Evolutionary conservation across 2,113 vertebrate species (phyloP).

Genomic region (Mystacornis crossleyi): DNA sequence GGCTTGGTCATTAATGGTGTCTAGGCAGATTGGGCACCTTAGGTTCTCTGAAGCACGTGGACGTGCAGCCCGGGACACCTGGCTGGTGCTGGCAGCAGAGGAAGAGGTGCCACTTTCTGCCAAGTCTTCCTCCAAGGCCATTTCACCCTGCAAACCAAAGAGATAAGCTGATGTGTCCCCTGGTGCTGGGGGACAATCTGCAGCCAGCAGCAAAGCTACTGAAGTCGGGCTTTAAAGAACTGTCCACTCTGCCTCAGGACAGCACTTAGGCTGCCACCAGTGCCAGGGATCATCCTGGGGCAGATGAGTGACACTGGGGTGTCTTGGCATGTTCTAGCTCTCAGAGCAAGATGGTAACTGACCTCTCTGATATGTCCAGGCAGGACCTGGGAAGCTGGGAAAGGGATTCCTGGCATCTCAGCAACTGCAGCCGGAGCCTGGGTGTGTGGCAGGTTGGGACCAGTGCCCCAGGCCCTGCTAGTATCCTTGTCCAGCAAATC

Average conservation of each 20-base stretch:
- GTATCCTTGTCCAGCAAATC: neutral
- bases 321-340: neutral
- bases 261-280: neutral
- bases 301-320: neutral
- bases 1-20: neutral
- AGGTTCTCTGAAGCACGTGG: neutral
- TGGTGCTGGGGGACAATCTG: neutral
- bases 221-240: accelerated
- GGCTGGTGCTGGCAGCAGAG: neutral
- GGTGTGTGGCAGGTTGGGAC: neutral
- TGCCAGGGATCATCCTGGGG: too few relatives aligned
- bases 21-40: neutral
- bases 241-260: neutral
- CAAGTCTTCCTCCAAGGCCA: neutral
- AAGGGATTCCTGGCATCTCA: neutral
- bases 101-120: neutral
- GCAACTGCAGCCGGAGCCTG: neutral
- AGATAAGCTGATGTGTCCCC: neutral
- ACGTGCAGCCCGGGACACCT: neutral
- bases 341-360: neutral
- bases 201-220: neutral
- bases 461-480: too few relatives aligned
- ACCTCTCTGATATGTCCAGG: neutral
- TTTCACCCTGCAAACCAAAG: neutral
- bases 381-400: neutral